These are phyloP conservation scores for Tachysurus vachellii DNA, from an alignment of 2,113 vertebrate species.

Conservation along the genomic window DNA sequence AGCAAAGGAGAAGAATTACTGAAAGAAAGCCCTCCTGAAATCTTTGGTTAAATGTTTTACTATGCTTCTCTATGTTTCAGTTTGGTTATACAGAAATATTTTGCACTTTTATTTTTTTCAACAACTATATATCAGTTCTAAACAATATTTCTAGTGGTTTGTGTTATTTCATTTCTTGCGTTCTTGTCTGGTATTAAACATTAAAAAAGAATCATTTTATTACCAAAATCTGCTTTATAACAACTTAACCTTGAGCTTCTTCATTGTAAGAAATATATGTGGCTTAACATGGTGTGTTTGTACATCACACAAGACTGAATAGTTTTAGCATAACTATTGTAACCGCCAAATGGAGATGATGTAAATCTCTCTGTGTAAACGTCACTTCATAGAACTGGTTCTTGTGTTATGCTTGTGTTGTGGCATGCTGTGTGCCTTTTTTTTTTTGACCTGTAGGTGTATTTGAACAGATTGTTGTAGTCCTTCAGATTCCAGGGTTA, in stretches of 20 bases:
- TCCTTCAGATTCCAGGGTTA: slow-evolving; percentile 57
- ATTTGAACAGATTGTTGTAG: slow-evolving; percentile 38
- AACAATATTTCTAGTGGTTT: not conserved
- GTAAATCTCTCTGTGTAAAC: not conserved
- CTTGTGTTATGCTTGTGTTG: slow-evolving; percentile 27
- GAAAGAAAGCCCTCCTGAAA: not conserved
- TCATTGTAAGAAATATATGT: not conserved
- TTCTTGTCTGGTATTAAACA: not conserved
- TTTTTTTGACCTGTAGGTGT: slow-evolving; percentile 10
- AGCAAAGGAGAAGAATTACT: not conserved
- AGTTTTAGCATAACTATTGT: not conserved
- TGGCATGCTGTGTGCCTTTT: not conserved
- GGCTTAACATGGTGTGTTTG: slow-evolving; percentile 12
- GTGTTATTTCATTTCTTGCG: not conserved
- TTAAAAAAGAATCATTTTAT: not conserved
- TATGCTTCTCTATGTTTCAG: not conserved
- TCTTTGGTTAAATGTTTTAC: too few relatives aligned
- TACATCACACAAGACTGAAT: not conserved
- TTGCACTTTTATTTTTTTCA: not conserved
- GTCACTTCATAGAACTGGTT: slow-evolving; percentile 7
- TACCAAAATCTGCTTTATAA: not conserved
- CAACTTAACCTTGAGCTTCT: not conserved
- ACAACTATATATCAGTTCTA: not conserved
- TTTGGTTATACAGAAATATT: not conserved
- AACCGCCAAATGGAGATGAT: not conserved